A percentile compares a stretch with the other conserved stretches of the same genome.
Evolutionary conservation across 2,113 vertebrate genomes (phyloP).

Genomic region (Stomatorhinus ivindoensis): DNA sequence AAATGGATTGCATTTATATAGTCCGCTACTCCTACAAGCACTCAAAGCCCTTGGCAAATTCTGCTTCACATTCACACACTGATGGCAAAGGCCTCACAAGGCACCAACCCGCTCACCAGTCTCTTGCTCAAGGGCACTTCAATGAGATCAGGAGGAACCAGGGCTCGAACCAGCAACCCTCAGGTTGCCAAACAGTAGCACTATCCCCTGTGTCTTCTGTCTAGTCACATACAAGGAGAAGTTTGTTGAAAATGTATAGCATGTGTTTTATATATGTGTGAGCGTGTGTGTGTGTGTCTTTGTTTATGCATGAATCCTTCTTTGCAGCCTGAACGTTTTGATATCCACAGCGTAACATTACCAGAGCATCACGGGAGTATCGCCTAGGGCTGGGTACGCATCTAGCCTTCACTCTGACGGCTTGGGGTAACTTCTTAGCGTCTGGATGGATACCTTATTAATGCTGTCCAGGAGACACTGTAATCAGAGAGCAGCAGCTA

Average conservation of each 20-base stretch:
- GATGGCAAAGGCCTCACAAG: no score
- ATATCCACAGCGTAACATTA: neutral
- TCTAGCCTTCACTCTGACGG: constrained; percentile 34
- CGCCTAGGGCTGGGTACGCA: constrained; percentile 28
- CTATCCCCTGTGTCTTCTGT: neutral
- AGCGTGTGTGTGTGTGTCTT: neutral
- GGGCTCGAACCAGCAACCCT: no score
- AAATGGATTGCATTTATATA: no score
- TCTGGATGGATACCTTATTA: constrained; percentile 63
- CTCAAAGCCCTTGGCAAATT: no score
- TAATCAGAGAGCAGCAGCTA: constrained; percentile 54
- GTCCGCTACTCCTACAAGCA: no score
- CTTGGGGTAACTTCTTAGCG: constrained; percentile 49
- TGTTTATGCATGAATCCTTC: neutral
- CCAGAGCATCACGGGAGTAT: neutral
- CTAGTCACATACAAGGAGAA: neutral
- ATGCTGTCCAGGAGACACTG: constrained; percentile 56
- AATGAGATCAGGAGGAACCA: no score
- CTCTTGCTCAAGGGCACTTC: no score
- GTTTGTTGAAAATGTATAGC: neutral
- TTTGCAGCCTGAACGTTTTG: neutral
- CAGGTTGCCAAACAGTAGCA: no score
- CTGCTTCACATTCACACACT: no score
- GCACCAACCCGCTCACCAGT: no score
- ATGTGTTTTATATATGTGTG: neutral